Conservation (phyloP, 2,113 vertebrate genomes). For the Reinhardtius hippoglossoides region DNA sequence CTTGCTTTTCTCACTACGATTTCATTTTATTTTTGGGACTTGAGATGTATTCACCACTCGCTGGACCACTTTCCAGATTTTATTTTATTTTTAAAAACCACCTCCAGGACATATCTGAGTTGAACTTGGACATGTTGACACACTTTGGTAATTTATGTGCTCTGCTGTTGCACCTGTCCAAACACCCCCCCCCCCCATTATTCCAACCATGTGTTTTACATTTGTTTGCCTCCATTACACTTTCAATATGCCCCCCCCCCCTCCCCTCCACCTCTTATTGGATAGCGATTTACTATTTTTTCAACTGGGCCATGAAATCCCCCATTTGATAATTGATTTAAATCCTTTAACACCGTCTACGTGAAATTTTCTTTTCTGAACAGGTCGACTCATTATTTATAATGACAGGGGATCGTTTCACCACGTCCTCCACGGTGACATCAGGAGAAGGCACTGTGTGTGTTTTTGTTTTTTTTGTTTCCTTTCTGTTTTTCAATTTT, state of each 20-base stretch:
- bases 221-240: conserved; percentile 42
- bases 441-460: conserved; percentile 77
- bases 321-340: conserved; percentile 36
- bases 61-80: conserved; percentile 41
- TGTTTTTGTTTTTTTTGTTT: conserved; percentile 27
- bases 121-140: conserved; percentile 39
- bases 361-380: conserved; percentile 20
- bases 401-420: conserved; percentile 48
- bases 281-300: conserved; percentile 30
- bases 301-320: conserved; percentile 39
- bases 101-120: conserved; percentile 19
- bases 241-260: background rate
- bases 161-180: conserved; percentile 59
- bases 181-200: conserved; percentile 31
- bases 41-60: conserved; percentile 45
- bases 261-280: background rate
- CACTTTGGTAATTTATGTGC: conserved; percentile 48
- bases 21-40: conserved; percentile 11
- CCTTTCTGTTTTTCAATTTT: conserved; percentile 28
- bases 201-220: conserved; percentile 33
- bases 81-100: conserved; percentile 21
- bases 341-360: conserved; percentile 21
- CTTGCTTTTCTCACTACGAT: conserved; percentile 44
- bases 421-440: conserved; percentile 53
- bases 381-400: conserved; percentile 64